Conservation (phyloP, 2,797 vertebrate genomes). For the Paratrypauchen microcephalus region DNA sequence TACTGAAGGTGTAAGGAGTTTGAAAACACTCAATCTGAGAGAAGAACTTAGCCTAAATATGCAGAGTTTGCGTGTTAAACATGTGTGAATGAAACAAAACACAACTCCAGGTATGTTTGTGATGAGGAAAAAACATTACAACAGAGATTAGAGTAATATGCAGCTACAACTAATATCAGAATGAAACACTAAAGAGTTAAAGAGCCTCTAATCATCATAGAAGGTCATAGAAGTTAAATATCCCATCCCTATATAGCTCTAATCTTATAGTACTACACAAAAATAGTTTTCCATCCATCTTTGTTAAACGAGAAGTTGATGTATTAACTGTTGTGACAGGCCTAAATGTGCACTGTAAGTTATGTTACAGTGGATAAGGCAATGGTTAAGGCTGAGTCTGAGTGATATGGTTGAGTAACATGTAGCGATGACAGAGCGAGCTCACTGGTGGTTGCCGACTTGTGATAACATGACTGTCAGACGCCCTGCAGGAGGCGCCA, state of each 20-base stretch:
- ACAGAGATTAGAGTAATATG: no score
- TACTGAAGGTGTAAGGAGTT: no score
- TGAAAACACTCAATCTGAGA: no score
- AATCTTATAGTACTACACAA: background rate
- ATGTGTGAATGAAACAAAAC: no score
- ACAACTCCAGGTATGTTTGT: no score
- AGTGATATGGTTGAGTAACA: constrained; percentile 1
- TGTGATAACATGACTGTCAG: constrained; percentile 40
- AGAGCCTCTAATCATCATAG: background rate
- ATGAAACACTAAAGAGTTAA: no score
- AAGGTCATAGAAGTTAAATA: background rate
- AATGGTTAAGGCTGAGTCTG: constrained; percentile 9
- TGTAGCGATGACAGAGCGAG: constrained; percentile 13
- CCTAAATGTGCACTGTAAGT: background rate
- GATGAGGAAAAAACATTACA: no score
- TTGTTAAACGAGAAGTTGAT: background rate
- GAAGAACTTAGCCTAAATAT: no score
- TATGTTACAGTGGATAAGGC: constrained; percentile 2
- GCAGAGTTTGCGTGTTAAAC: no score
- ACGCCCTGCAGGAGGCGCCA: constrained; percentile 14
- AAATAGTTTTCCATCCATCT: background rate
- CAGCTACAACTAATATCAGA: no score
- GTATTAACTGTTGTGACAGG: no score
- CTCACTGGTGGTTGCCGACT: constrained; percentile 4
- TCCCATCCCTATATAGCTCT: background rate